Base-by-base conservation (phyloP, 2,888 invertebrate species). In the Drosophila kuntzei region DNA sequence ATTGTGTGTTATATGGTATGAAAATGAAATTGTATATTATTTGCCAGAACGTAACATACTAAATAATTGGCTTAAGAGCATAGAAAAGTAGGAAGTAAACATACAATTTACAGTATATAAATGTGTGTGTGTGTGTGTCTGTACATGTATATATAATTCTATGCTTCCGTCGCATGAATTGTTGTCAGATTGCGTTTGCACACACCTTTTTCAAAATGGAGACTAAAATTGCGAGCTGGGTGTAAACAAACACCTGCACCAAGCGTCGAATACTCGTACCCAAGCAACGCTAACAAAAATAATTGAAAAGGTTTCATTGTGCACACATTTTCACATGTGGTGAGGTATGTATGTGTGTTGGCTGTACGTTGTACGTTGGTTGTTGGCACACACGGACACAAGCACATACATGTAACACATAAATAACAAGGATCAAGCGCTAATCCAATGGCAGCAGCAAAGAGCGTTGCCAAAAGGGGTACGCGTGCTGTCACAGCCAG, bases 251-350 rank as follows among this genome's bases (percentile, higher is more conserved):
- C 71, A 71, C 57, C 58, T 50, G 57, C 47, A 47, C 43, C 59
- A 50, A 51, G 41, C 32, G 34, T 50, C 49, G n/a, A 49, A 29
- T 32, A 25, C 3, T 25, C 25, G 5, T 25, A 62, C 57, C 54
- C 60, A 53, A 65, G 50, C 49, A 68, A 63, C 51, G 68, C 54
- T 61, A 58, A 58, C 68, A 51, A 61, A 84, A 87, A 81, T 84
- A 87, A 87, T 81, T 84, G 85, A 87, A 83, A 84, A 87, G 74
- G 84, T 74, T 82, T 74, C 73, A 73, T 76, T 80, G 80, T 82
- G 72, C 64, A 47, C 77, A 69, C 59, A 57, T 41, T 53, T 64
- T 29, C 39, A 46, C 59, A 59, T 70, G 68, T 50, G 53, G 47
- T 51, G 65, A 22, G 58, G n/a, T 22, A 22, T 20, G 14, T 34